Conservation (phyloP, 2,888 invertebrate species). For the Drosophila subsilvestris region DNA sequence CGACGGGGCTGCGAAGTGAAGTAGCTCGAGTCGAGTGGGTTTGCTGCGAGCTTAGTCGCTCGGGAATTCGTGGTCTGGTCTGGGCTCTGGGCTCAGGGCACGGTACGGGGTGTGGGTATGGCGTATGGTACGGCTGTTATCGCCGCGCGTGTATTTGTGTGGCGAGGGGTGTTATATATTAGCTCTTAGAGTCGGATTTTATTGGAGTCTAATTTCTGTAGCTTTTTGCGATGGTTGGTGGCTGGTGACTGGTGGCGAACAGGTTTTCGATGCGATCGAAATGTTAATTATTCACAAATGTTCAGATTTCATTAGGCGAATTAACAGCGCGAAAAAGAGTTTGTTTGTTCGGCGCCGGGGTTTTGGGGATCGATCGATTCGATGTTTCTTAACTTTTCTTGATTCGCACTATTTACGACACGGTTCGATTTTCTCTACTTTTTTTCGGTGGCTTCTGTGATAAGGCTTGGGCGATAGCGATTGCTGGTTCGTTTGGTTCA, state of each 20-base stretch:
- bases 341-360: neutral
- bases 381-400: neutral
- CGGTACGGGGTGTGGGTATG: conserved; percentile 28
- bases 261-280: conserved; percentile 42
- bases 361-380: conserved; percentile 19
- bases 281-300: conserved; percentile 64
- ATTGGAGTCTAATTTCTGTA: conserved; percentile 37
- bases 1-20: conserved; percentile 58
- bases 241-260: conserved; percentile 32
- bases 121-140: conserved; percentile 50
- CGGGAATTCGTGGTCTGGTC: neutral
- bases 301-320: conserved; percentile 50
- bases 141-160: conserved; percentile 16
- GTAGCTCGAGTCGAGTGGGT: conserved; percentile 16
- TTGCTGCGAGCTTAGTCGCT: conserved; percentile 61
- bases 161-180: conserved; percentile 50
- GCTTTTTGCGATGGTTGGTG: conserved; percentile 31
- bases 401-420: conserved; percentile 7
- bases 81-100: conserved; percentile 21
- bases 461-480: neutral
- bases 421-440: neutral
- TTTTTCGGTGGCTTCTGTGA: neutral
- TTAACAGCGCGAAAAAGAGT: conserved; percentile 43
- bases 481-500: neutral
- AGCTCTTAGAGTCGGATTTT: conserved; percentile 43